Percentiles rank a stretch among this genome's conserved stretches.
phyloP scores from a whole-genome alignment of 2,113 vertebrate species.

The Chlorodrepanis virens region DNA sequence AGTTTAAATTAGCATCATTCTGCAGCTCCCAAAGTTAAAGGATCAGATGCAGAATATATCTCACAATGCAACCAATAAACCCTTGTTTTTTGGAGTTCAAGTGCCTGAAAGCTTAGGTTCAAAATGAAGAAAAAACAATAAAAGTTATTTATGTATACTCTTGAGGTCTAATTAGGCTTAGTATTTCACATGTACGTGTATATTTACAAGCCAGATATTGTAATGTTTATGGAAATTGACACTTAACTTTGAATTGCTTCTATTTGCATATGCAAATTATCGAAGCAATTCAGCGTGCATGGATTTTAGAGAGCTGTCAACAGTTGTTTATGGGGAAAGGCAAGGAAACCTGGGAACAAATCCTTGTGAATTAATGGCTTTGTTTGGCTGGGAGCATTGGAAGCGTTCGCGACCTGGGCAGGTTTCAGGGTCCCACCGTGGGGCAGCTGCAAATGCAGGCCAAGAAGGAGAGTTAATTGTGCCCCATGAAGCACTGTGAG shows the following conservation, averaged over 20 bases:
- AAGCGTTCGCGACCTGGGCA: not conserved
- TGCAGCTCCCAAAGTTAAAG: not conserved
- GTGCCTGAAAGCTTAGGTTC: slow-evolving; percentile 36
- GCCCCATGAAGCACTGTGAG: not conserved
- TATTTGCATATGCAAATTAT: slow-evolving; percentile 62
- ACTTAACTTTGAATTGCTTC: slow-evolving; percentile 63
- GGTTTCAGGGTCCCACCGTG: accelerated
- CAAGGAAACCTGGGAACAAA: not conserved
- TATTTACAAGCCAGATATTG: slow-evolving; percentile 42
- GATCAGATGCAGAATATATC: not conserved
- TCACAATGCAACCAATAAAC: not conserved
- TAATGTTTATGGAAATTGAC: slow-evolving; percentile 65
- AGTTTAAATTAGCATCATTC: not conserved
- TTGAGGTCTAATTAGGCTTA: slow-evolving; percentile 58
- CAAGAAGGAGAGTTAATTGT: not conserved
- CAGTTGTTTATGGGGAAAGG: slow-evolving; percentile 2
- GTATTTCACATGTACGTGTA: not conserved
- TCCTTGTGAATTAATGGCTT: not conserved
- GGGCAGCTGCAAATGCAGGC: not conserved
- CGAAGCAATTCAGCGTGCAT: not conserved
- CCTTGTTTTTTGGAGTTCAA: not conserved
- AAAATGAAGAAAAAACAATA: slow-evolving; percentile 9
- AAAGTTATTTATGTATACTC: slow-evolving; percentile 59
- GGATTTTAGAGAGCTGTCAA: slow-evolving; percentile 31
- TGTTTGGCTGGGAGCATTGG: not conserved